Base-by-base conservation (phyloP, 2,888 invertebrate genomes). In the Diarsia rubi region DNA sequence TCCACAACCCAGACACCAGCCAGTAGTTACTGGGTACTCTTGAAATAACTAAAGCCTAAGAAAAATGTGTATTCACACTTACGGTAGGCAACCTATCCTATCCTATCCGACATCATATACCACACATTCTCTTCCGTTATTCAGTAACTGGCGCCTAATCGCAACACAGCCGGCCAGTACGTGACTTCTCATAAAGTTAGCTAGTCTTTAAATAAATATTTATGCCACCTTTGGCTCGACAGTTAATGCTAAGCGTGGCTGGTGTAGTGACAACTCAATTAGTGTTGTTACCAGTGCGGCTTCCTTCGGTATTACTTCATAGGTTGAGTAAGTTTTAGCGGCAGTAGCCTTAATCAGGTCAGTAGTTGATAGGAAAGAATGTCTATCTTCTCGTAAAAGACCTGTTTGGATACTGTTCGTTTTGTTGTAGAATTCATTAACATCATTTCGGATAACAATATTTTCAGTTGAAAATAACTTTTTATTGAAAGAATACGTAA, bases 181-280 rank as follows among this genome's bases (percentile, higher is more conserved):
- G 77, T 82, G 84, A 81, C 81, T 67, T 62, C 63, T 69, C 81
- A 57, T 72, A 76, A 57, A 69, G n/a, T 68, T 66, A 24, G 65
- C 59, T 60, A 57, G 54, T 70, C 6, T 72, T 72, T 57, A 81
- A 76, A 82, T 82, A 70, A 81, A 81, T 73, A 76, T 83, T 66
- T 69, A 80, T 80, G 63, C 21, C 59, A 75, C 66, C 71, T 75
- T 60, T 73, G 24, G 64, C 49, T 72, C 57, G 72, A 57, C 16
- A 66, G 81, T 69, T 69, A 49, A 54, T 69, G 81, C 84, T 82
- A 77, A 82, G 64, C 72, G 66, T 81, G 77, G 67, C 21, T 64
- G 45, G 60, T 64, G 59, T 70, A 47, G 78, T 67, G 79, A 83
- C 71, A 72, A 78, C 71, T 83, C 82, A 83, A 83, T 83, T 85